Percentiles rank a stretch among this genome's conserved stretches.
These are phyloP conservation scores for Hemithea aestivaria DNA, from an alignment of 2,888 invertebrate species.

Conservation along the genomic window DNA sequence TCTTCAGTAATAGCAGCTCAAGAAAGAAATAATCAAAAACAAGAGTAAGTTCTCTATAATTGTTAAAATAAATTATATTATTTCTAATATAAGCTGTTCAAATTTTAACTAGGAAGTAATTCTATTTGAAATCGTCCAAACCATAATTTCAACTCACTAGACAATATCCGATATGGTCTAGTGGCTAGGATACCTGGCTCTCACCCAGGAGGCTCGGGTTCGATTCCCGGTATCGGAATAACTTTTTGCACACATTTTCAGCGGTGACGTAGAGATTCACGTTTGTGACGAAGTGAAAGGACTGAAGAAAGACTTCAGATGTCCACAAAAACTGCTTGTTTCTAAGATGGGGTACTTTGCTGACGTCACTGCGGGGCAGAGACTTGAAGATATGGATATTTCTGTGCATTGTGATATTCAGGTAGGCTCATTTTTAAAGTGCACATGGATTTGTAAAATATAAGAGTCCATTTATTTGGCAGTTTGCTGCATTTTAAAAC, in stretches of 20 bases:
- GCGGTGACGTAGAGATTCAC: slow-evolving; percentile 93
- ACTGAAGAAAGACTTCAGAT: slow-evolving; percentile 92
- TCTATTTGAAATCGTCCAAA: neutral
- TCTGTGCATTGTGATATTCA: slow-evolving; percentile 98
- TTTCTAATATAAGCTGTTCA: too few relatives aligned
- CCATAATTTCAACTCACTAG: neutral
- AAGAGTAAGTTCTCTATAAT: slow-evolving; percentile 59
- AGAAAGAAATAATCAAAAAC: slow-evolving; percentile 61
- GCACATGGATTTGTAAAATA: too few relatives aligned
- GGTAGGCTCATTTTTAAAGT: too few relatives aligned
- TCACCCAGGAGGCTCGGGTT: slow-evolving; percentile 83
- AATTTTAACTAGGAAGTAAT: too few relatives aligned
- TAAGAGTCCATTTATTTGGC: too few relatives aligned
- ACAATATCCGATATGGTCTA: slow-evolving; percentile 76
- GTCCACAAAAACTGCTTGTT: slow-evolving; percentile 90
- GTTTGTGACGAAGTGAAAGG: slow-evolving; percentile 97
- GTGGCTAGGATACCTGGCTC: slow-evolving; percentile 86
- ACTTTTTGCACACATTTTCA: slow-evolving; percentile 44
- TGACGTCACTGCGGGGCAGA: slow-evolving; percentile 89
- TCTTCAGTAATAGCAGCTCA: slow-evolving; percentile 62
- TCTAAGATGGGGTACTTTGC: slow-evolving; percentile 98
- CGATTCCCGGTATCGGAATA: slow-evolving; percentile 80
- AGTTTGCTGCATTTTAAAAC: too few relatives aligned
- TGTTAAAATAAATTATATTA: too few relatives aligned
- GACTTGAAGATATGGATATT: slow-evolving; percentile 95